A percentile compares a stretch with the other conserved stretches of the same genome.
Evolutionary conservation across 2,113 vertebrate genomes (phyloP).

Genomic region (Madoqua kirkii): DNA sequence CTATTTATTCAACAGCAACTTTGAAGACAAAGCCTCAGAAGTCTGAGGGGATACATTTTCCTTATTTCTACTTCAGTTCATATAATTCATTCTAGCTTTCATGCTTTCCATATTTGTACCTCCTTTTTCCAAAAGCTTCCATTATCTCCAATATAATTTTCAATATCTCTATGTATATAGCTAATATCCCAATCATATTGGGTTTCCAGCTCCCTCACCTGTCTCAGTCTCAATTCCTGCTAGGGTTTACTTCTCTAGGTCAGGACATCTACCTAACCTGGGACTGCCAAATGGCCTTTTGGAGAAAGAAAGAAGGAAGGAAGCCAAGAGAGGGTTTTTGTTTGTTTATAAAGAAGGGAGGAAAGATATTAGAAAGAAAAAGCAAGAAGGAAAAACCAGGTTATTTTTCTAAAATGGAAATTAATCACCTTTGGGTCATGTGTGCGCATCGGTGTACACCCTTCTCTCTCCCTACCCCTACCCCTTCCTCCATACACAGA

Average conservation of each 20-base stretch:
- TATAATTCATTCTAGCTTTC: neutral
- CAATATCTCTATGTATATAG: neutral
- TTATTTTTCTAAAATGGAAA: neutral
- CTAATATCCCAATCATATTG: neutral
- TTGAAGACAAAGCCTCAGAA: neutral
- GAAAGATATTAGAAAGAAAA: neutral
- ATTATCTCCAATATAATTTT: neutral
- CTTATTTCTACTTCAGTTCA: neutral
- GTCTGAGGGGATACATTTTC: neutral
- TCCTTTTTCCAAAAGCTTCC: neutral
- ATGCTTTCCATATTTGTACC: neutral
- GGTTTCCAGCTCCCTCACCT: neutral
- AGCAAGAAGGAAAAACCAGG: neutral
- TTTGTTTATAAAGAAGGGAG: neutral
- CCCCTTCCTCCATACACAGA: neutral
- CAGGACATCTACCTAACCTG: neutral
- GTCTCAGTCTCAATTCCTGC: fast-evolving
- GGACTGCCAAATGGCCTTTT: neutral
- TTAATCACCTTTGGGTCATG: neutral
- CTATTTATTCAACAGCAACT: neutral
- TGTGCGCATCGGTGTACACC: too few species aligned
- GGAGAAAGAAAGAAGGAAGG: neutral
- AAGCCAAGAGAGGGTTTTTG: neutral
- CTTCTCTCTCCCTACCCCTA: neutral
- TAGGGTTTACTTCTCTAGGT: neutral